Conservation (phyloP, 2,797 vertebrate species). For the Chiroxiphia lanceolata region DNA sequence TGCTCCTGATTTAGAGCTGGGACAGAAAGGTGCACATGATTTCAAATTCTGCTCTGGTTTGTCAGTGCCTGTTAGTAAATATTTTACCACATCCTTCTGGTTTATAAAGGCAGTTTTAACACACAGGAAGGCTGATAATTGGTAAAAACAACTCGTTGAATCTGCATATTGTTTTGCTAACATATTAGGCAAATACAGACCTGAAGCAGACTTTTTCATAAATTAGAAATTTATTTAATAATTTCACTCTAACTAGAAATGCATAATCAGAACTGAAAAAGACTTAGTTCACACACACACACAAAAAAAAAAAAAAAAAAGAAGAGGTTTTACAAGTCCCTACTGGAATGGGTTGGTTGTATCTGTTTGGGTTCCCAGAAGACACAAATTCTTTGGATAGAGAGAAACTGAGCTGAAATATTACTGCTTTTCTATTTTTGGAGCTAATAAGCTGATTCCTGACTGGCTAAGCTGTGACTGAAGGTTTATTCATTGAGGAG, state of each 20-base stretch:
- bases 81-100: neutral
- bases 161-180: neutral
- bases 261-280: neutral
- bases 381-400: neutral
- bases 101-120: neutral
- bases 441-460: neutral
- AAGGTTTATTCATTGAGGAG: neutral
- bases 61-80: neutral
- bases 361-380: neutral
- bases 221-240: neutral
- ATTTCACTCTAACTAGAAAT: neutral
- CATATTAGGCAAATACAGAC: neutral
- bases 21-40: neutral
- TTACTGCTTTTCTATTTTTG: neutral
- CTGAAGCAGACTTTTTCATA: neutral
- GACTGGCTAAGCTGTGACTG: conserved; percentile 13
- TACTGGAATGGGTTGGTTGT: neutral
- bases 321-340: neutral
- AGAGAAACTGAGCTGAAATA: neutral
- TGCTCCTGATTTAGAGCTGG: neutral
- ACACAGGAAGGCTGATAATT: neutral
- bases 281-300: neutral
- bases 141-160: neutral
- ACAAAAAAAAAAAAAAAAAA: neutral
- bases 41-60: neutral